These are phyloP conservation scores for Synchiropus splendidus DNA, from an alignment of 2,113 vertebrate species.

Conservation along the genomic window DNA sequence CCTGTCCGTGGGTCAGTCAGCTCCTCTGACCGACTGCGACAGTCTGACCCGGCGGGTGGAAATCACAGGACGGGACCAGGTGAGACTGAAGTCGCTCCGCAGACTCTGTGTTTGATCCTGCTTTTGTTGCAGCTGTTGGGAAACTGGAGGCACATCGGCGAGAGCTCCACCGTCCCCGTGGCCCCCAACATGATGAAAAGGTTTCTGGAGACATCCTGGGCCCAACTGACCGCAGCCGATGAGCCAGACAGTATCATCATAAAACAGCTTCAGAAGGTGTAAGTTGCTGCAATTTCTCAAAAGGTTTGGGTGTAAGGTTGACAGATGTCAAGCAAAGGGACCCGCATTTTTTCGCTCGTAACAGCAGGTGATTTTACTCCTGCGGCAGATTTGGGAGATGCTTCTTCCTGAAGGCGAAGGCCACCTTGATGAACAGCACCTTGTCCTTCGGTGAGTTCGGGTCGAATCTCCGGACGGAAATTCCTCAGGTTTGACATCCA, in stretches of 20 bases:
- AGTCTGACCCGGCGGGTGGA: constrained; percentile 4
- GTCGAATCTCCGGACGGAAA: neutral
- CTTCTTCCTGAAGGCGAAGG: neutral
- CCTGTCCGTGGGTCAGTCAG: constrained; percentile 19
- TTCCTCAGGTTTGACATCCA: constrained; percentile 11
- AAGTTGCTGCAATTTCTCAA: too few species aligned
- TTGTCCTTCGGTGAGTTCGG: constrained; percentile 18
- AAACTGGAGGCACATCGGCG: constrained; percentile 24
- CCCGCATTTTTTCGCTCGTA: too few species aligned
- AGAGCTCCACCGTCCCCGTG: constrained; percentile 1
- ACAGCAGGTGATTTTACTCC: too few species aligned
- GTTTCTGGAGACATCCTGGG: constrained; percentile 3
- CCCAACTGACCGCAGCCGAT: neutral
- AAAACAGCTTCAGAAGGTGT: too few species aligned
- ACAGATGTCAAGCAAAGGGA: too few species aligned
- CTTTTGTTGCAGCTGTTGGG: constrained; percentile 35
- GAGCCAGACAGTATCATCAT: neutral
- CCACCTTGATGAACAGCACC: constrained; percentile 11
- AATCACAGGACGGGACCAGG: constrained; percentile 17
- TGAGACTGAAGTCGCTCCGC: constrained; percentile 1
- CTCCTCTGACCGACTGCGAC: constrained; percentile 30
- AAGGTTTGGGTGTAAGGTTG: too few species aligned
- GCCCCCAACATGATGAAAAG: neutral
- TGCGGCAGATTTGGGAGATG: constrained; percentile 17
- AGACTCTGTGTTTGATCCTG: neutral